These are phyloP conservation scores for Tigriopus californicus DNA, from an alignment of 2,888 invertebrate genomes.

Conservation along the genomic window DNA sequence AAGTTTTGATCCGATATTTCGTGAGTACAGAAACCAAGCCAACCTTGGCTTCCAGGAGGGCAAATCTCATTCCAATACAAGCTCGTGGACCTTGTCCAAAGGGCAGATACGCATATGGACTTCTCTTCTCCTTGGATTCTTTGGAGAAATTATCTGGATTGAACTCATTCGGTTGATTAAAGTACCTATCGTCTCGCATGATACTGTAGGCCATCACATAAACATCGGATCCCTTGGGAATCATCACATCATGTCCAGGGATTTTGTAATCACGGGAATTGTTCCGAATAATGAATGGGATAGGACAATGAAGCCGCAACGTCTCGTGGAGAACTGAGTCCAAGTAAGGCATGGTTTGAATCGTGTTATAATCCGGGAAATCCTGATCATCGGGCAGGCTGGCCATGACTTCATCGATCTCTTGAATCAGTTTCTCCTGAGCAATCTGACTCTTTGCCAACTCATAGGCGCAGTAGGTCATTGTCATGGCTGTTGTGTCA, in stretches of 20 bases:
- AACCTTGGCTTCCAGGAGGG: not conserved
- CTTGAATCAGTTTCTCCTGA: not conserved
- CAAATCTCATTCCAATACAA: constrained; percentile 1
- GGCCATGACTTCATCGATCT: not conserved
- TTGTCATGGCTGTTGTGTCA: constrained; percentile 10
- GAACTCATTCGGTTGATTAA: not conserved
- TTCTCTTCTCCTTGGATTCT: not conserved
- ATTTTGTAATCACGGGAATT: not conserved
- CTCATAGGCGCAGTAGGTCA: not conserved
- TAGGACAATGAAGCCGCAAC: not conserved
- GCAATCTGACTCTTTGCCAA: not conserved
- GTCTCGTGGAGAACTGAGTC: not conserved
- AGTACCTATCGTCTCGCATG: not conserved
- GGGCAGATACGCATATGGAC: not conserved
- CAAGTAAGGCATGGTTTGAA: not conserved
- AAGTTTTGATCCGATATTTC: no score
- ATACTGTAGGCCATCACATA: not conserved
- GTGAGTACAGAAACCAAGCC: not conserved
- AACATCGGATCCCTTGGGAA: not conserved
- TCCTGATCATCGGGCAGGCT: not conserved
- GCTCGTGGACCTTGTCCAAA: constrained; percentile 11
- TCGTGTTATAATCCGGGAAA: not conserved
- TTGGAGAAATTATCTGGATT: constrained; percentile 12
- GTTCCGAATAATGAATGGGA: not conserved
- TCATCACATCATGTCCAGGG: not conserved